Percentiles rank a stretch among this genome's conserved stretches.
phyloP scores from a whole-genome alignment of 2,888 invertebrate genomes.

The Tubiluchus corallicola region DNA sequence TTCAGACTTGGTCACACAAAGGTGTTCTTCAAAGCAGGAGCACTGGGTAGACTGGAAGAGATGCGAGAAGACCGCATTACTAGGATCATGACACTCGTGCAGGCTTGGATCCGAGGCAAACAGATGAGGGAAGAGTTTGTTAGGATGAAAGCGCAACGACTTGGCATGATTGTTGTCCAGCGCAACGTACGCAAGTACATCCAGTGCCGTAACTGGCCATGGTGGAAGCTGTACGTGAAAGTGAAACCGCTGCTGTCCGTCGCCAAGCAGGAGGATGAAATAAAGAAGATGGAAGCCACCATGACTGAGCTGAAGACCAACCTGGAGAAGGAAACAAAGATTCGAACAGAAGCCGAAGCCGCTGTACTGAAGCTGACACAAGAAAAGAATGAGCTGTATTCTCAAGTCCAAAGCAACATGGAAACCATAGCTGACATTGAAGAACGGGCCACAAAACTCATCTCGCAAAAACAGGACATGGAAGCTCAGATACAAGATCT shows the following conservation, averaged over 20 bases:
- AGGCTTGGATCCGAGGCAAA: not conserved
- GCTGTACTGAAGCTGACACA: constrained; percentile 77
- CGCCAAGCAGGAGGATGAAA: constrained; percentile 95
- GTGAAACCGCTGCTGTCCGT: constrained; percentile 98
- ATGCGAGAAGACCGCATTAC: constrained; percentile 25
- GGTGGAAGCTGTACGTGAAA: constrained; percentile 99
- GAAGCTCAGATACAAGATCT: constrained; percentile 84
- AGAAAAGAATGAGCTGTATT: constrained; percentile 79
- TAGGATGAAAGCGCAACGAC: not conserved
- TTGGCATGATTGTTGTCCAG: constrained; percentile 93
- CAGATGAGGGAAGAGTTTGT: not conserved
- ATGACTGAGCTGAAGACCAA: constrained; percentile 83
- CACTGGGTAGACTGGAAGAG: constrained; percentile 31
- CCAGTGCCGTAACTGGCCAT: constrained; percentile 96
- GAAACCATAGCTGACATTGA: constrained; percentile 74
- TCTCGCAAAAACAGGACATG: constrained; percentile 87
- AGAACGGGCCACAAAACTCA: constrained; percentile 79
- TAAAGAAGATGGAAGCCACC: constrained; percentile 68
- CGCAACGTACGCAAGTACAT: constrained; percentile 99
- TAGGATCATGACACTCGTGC: not conserved
- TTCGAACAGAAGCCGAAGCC: constrained; percentile 87
- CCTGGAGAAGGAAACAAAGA: constrained; percentile 81
- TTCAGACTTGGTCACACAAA: constrained; percentile 97
- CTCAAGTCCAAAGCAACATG: constrained; percentile 79
- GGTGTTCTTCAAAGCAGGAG: constrained; percentile 43